Evolutionary conservation across 2,888 invertebrate genomes (phyloP).

Genomic region (Leucophora obtusa): DNA sequence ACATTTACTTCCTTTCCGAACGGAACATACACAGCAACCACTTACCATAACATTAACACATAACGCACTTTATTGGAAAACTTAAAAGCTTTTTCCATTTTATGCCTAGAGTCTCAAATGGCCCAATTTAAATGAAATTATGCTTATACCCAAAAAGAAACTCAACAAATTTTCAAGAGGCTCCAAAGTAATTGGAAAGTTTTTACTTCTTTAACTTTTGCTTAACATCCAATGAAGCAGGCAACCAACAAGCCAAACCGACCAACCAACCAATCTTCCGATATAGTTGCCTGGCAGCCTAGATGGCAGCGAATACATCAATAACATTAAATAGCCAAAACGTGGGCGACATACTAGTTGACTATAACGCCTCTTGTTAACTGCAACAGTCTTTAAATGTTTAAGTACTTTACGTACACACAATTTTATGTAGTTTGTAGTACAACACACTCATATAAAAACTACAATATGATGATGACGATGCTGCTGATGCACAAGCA

Average conservation of each 20-base stretch:
- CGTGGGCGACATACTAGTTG: constrained; percentile 57
- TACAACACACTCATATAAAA: too few relatives aligned
- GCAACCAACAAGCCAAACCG: constrained; percentile 19
- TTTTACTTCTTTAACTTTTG: constrained; percentile 33
- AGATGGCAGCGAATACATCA: constrained; percentile 46
- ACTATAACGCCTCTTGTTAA: constrained; percentile 46
- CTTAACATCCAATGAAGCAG: constrained; percentile 6
- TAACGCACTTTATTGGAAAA: constrained; percentile 57
- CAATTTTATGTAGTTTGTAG: too few relatives aligned
- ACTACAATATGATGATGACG: constrained; percentile 4
- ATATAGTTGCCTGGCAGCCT: constrained; percentile 36
- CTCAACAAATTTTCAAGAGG: constrained; percentile 52
- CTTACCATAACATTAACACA: constrained; percentile 38
- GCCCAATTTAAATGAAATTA: constrained; percentile 62
- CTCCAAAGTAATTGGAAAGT: constrained; percentile 33
- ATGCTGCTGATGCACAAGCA: constrained; percentile 4
- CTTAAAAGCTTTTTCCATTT: constrained; percentile 62
- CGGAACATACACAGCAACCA: too few relatives aligned
- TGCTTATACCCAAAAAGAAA: constrained; percentile 42
- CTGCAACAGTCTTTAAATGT: constrained; percentile 27
- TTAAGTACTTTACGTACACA: background rate
- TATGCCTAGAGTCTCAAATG: constrained; percentile 54
- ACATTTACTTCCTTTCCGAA: constrained; percentile 22
- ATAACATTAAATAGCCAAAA: constrained; percentile 58
- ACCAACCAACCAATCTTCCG: constrained; percentile 5